Evolutionary conservation across 2,888 invertebrate species (phyloP).

Genomic region (Parapristionchus giblindavisi): DNA sequence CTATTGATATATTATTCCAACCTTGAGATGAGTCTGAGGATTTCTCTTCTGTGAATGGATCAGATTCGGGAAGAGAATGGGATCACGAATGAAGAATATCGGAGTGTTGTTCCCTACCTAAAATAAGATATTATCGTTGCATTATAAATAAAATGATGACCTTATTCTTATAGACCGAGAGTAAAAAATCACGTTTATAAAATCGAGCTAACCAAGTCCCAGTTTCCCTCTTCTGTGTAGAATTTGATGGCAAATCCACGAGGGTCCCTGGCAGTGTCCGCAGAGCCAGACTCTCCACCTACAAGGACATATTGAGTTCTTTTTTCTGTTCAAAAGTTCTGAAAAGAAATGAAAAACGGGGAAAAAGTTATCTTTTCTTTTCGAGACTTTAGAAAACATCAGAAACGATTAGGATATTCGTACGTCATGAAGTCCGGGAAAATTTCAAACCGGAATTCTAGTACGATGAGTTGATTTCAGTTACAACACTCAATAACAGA

Average conservation of each 20-base stretch:
- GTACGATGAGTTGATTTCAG: no score
- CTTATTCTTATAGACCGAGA: background rate
- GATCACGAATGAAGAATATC: conserved; percentile 74
- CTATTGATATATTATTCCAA: no score
- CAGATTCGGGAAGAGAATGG: conserved; percentile 84
- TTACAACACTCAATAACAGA: no score
- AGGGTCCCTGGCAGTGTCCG: conserved; percentile 74
- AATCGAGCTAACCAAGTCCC: conserved; percentile 73
- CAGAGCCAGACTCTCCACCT: conserved; percentile 73
- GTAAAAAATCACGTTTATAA: no score
- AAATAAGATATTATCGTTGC: background rate
- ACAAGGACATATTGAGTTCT: conserved; percentile 38
- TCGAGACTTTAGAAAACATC: no score
- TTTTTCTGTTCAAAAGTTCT: no score
- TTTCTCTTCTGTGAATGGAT: conserved; percentile 97
- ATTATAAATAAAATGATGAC: background rate
- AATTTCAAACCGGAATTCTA: no score
- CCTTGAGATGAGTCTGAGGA: conserved; percentile 82
- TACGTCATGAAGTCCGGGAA: no score
- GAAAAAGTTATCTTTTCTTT: no score
- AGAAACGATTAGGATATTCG: no score
- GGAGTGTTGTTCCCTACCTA: conserved; percentile 73
- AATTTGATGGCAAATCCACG: conserved; percentile 74
- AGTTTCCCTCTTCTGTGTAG: conserved; percentile 74
- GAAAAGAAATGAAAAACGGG: no score